These are phyloP conservation scores for Cyprinus carpio DNA, from an alignment of 2,113 vertebrate species.

Conservation along the genomic window DNA sequence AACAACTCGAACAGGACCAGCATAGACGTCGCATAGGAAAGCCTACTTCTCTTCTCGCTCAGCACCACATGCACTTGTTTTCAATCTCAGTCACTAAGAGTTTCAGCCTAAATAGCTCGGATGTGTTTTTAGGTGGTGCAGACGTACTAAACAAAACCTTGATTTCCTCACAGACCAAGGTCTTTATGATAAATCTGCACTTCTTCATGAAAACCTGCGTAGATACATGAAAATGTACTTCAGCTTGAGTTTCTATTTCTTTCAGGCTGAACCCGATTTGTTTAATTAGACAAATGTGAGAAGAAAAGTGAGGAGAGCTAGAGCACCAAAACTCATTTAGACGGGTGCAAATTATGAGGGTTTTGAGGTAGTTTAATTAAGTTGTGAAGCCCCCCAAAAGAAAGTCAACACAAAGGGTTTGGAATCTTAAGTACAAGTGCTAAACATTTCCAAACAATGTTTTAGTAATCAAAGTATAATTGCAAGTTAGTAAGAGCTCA, in stretches of 20 bases:
- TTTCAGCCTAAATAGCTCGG: conserved; percentile 14
- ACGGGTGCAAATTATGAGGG: background rate
- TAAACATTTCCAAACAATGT: background rate
- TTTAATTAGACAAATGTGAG: conserved; percentile 7
- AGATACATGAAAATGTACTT: too few species aligned
- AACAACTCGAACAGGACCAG: background rate
- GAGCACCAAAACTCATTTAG: background rate
- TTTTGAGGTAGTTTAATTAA: background rate
- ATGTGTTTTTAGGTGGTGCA: background rate
- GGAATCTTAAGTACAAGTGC: background rate
- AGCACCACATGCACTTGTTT: background rate
- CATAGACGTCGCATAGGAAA: background rate
- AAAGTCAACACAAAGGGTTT: background rate
- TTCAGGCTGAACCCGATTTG: too few species aligned
- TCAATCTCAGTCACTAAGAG: background rate
- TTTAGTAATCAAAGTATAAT: background rate
- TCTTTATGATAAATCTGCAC: conserved; percentile 28
- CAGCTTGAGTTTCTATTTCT: too few species aligned
- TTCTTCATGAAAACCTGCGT: background rate
- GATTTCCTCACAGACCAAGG: conserved; percentile 4
- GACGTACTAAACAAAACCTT: conserved; percentile 20
- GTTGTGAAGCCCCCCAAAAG: background rate
- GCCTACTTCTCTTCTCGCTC: background rate
- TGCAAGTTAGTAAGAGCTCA: background rate
- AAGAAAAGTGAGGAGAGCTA: background rate